These are phyloP conservation scores for Ostrea denselamellosa DNA, from an alignment of 1,140 invertebrate species.

Conservation along the genomic window DNA sequence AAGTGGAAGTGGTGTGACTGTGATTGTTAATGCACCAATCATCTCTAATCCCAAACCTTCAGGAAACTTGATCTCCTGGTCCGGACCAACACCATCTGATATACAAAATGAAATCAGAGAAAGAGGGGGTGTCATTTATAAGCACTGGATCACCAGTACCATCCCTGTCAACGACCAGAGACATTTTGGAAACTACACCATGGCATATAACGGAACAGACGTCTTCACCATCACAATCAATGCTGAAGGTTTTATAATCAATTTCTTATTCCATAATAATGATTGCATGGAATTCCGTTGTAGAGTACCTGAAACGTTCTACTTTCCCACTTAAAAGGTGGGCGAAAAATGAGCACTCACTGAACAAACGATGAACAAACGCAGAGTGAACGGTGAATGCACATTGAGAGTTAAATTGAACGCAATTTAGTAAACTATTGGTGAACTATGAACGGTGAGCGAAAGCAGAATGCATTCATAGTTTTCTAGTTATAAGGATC, in stretches of 20 bases:
- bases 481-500: too few species aligned
- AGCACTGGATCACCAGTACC: background rate
- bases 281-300: too few species aligned
- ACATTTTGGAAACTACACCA: background rate
- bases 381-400: too few species aligned
- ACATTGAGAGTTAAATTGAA: too few species aligned
- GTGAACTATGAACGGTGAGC: too few species aligned
- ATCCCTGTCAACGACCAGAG: background rate
- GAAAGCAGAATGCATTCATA: too few species aligned
- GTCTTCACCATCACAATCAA: background rate
- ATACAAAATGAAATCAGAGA: background rate
- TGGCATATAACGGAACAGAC: background rate
- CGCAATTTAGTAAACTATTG: too few species aligned
- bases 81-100: background rate
- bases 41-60: background rate
- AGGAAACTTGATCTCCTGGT: background rate
- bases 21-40: background rate
- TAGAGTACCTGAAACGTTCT: too few species aligned
- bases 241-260: background rate
- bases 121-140: background rate
- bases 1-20: background rate
- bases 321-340: too few species aligned
- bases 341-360: too few species aligned
- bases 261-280: too few species aligned
- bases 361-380: too few species aligned